A percentile compares a stretch with the other conserved stretches of the same genome.
These are phyloP conservation scores for Adoxophyes honmai DNA, from an alignment of 1,140 invertebrate genomes.

Conservation along the genomic window DNA sequence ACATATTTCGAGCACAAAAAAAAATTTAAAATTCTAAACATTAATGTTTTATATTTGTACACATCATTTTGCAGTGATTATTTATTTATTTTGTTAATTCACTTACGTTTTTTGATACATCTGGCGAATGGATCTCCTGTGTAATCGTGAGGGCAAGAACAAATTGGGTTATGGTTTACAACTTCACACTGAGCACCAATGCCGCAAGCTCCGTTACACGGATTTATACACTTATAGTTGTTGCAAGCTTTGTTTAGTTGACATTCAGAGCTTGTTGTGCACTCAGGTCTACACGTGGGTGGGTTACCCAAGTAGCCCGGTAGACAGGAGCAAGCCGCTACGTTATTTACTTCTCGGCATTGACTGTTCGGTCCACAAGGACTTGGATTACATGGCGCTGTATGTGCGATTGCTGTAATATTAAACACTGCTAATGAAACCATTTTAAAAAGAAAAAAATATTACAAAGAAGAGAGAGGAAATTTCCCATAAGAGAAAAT, in stretches of 20 bases:
- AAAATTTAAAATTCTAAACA: too few species aligned
- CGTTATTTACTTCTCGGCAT: slow-evolving; percentile 80
- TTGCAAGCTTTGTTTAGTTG: slow-evolving; percentile 80
- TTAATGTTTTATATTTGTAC: too few species aligned
- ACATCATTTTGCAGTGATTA: too few species aligned
- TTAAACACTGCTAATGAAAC: too few species aligned
- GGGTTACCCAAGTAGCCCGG: slow-evolving; percentile 82
- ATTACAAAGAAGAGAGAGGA: too few species aligned
- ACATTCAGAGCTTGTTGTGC: slow-evolving; percentile 82
- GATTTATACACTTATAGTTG: slow-evolving; percentile 83
- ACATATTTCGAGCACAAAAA: too few species aligned
- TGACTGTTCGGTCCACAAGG: slow-evolving; percentile 84
- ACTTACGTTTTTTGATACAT: slow-evolving; percentile 80
- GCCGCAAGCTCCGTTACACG: slow-evolving; percentile 84
- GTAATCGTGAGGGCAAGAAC: slow-evolving; percentile 81
- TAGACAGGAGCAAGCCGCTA: slow-evolving; percentile 83
- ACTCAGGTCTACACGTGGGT: slow-evolving; percentile 83
- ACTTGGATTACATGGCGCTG: slow-evolving; percentile 79
- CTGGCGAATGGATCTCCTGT: slow-evolving; percentile 85
- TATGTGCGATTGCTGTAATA: slow-evolving; percentile 57
- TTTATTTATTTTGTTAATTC: too few species aligned
- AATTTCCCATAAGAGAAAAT: too few species aligned
- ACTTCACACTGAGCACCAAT: slow-evolving; percentile 80
- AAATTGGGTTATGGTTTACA: slow-evolving; percentile 81
- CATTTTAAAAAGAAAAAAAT: too few species aligned